Base-by-base conservation (phyloP, 2,113 vertebrate species). In the Glaucomys volans region DNA sequence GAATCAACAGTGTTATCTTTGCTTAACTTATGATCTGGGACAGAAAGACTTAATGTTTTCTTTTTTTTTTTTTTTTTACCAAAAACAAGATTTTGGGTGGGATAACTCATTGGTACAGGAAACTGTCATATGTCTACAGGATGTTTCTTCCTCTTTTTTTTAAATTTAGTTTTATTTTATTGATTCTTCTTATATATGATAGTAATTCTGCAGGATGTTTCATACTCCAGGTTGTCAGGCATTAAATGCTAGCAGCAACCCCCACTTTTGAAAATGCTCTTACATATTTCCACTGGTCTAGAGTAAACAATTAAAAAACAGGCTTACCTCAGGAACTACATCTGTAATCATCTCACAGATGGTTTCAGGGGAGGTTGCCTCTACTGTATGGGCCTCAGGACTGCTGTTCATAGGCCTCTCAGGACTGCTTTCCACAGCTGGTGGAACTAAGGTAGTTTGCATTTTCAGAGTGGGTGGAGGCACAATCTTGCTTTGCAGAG, bases 401-500 rank as follows among this genome's bases (percentile, higher is more conserved):
- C 95, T 97, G 59, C 30, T 96, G 40, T 83, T 95, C 0, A 97
- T n/a, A 11, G 97, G 96, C 64, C 76, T 59, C 24, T 98, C 85
- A 5, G 67, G 98, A 93, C 85, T 98, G 87, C 74, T 94, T 47
- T 98, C 98, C 0, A 98, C 96, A 0, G 95, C 40, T 12, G 98
- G 98, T 24, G 97, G 96, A 59, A 97, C 95, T 85, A 97, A 71
- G 57, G 97, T 95, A 1, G 98, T 96, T 95, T 99, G 99, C 42
- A 99, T 98, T 50, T 98, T 98, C 79, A 98, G 92, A 85, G 98
- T 96, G 6, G 98, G 98, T 37, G 97, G 98, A 94, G 85, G 99
- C 90, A 22, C 98, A 93, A 97, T 97, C 95, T 99, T 99, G 87
- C 99, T 99, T 97, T 99, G 99, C 57, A 99, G 98, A 3, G 99